A percentile compares a stretch with the other conserved stretches of the same genome.
Evolutionary conservation across 2,888 invertebrate genomes (phyloP).

Genomic region (Nephrotoma guestfalica): DNA sequence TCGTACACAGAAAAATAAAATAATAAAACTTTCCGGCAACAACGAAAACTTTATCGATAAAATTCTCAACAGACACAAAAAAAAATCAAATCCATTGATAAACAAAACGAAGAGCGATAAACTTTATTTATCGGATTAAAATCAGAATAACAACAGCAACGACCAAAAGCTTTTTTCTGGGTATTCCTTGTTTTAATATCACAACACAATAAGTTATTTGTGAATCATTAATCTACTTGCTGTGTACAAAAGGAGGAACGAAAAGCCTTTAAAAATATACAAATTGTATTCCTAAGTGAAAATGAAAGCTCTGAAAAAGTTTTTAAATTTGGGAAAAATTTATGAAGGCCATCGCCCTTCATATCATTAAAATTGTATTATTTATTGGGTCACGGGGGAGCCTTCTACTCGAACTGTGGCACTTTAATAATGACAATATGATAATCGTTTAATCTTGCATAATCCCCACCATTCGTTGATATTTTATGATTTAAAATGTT

Average conservation of each 20-base stretch:
- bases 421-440: too few relatives aligned
- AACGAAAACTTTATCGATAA: background rate
- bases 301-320: background rate
- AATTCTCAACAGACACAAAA: background rate
- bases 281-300: background rate
- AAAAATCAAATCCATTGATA: background rate
- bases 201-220: background rate
- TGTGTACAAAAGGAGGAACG: too few relatives aligned
- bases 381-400: too few relatives aligned
- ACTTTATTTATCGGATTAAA: background rate
- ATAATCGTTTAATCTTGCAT: too few relatives aligned
- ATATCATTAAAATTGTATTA: too few relatives aligned
- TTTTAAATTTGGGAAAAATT: too few relatives aligned
- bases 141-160: background rate
- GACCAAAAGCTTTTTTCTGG: background rate
- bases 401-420: too few relatives aligned
- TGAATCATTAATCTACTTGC: background rate
- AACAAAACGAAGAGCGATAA: background rate
- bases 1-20: background rate
- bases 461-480: too few relatives aligned
- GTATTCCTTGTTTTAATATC: background rate
- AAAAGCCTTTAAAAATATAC: background rate
- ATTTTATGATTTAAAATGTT: too few relatives aligned
- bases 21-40: background rate
- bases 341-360: too few relatives aligned